phyloP scores from a whole-genome alignment of 2,888 invertebrate species.

The Enchytraeus crypticus region DNA sequence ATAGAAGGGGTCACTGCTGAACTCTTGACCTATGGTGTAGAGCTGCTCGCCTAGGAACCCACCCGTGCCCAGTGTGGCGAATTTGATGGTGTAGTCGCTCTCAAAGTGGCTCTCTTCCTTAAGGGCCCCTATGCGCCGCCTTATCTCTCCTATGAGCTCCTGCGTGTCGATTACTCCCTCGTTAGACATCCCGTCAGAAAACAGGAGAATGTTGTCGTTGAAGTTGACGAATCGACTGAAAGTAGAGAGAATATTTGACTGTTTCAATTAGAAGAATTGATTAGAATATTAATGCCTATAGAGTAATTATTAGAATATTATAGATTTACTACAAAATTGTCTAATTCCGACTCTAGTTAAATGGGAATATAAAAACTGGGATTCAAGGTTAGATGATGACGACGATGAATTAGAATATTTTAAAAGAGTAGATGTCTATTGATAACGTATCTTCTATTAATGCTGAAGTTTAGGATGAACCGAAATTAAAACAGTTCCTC shows the following conservation, averaged over 20 bases:
- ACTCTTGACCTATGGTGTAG: slow-evolving; percentile 35
- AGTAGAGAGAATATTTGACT: neutral
- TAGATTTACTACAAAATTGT: no score
- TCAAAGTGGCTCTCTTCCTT: slow-evolving; percentile 30
- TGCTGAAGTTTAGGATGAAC: no score
- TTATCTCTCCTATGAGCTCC: slow-evolving; percentile 32
- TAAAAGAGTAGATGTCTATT: no score
- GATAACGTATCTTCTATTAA: no score
- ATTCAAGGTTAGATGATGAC: no score
- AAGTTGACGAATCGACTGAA: slow-evolving; percentile 24
- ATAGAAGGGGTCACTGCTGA: slow-evolving; percentile 40
- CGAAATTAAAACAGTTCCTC: no score
- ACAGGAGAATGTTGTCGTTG: slow-evolving; percentile 37
- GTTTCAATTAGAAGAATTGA: no score
- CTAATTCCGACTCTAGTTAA: no score
- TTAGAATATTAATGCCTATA: no score
- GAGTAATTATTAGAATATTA: no score
- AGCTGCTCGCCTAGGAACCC: slow-evolving; percentile 35
- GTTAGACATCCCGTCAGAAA: slow-evolving; percentile 43
- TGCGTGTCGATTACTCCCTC: slow-evolving; percentile 33
- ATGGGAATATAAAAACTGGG: no score
- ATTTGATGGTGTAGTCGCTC: slow-evolving; percentile 36
- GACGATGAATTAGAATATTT: no score
- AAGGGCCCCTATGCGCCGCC: slow-evolving; percentile 31
- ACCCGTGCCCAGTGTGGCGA: slow-evolving; percentile 37